A percentile compares a stretch with the other conserved stretches of the same genome.
Evolutionary conservation across 2,113 vertebrate species (phyloP).

Genomic region (Chinchilla lanigera): DNA sequence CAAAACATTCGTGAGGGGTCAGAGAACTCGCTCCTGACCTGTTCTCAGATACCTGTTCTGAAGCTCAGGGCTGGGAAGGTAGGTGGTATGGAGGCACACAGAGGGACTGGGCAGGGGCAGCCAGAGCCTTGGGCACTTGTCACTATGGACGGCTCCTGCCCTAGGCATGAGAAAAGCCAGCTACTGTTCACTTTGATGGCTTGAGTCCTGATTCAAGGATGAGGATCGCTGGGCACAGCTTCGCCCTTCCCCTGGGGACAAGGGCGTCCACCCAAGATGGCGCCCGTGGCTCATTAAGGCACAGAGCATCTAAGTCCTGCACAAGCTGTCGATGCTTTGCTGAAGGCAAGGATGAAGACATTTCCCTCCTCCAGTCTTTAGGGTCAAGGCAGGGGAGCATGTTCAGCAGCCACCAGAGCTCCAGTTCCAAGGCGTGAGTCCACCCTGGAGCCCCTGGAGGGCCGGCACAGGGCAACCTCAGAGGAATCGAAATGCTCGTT

Average conservation of each 20-base stretch:
- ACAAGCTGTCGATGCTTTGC: not conserved
- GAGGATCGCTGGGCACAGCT: not conserved
- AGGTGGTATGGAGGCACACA: accelerated
- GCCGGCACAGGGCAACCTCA: not conserved
- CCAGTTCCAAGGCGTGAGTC: not conserved
- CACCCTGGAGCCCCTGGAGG: no score
- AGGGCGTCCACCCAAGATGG: not conserved
- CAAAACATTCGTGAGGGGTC: not conserved
- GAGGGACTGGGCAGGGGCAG: not conserved
- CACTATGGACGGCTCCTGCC: not conserved
- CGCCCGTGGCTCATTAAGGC: not conserved
- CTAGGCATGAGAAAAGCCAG: not conserved
- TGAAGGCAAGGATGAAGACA: not conserved
- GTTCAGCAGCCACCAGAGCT: not conserved
- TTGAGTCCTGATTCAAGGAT: not conserved
- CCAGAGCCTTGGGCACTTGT: not conserved
- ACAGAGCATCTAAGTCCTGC: not conserved
- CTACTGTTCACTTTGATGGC: not conserved
- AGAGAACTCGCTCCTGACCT: not conserved
- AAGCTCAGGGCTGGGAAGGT: not conserved
- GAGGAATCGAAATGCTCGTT: not conserved
- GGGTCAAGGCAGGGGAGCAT: not conserved
- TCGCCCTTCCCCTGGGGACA: not conserved
- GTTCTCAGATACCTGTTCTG: not conserved
- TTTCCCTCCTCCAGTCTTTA: not conserved